Evolutionary conservation across 2,888 invertebrate species (phyloP), one percentile per base, ranked within the genome.

Genomic region (Drosophila histrio): DNA sequence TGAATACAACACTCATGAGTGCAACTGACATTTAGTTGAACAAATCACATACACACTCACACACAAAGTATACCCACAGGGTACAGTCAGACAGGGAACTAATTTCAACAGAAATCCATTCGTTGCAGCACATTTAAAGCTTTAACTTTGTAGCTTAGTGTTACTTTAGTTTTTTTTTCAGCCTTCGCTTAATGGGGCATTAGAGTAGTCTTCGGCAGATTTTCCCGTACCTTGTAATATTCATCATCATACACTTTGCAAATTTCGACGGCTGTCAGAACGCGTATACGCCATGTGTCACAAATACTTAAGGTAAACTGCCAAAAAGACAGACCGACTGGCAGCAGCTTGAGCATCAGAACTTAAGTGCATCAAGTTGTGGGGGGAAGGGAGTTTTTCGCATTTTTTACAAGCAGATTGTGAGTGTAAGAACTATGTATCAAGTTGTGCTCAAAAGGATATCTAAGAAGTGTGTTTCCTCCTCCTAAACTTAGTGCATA

Each of bases 281-380:
- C 65, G 60, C 46, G 65, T 65, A 52, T 70, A 66, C 79, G 79
- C 68, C 77, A 70, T 79, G 83, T 83, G 88, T 86, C 83, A 77
- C 83, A 82, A 74, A 54, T 66, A 72, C 70, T 77, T 77, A 61
- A 64, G 68, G 28, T 41, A 38, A 53, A 56, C 68, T 63, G 47
- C 22, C 7, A 3, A 19, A 13, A n/a, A 11, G 19, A 24, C 5
- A 15, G 24, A 17, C 22, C 11, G 30, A n/a, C 24, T 26, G 22
- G 8, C 41, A 41, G 6, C 21, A 38, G 15, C 17, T 3, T 5
- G 32, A 34, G 15, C 32, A 17, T 6, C 28, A 47, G 17, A n/a
- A 21, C 32, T 34, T 56, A 9, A 26, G 28, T 44, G 70, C 62
- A 62, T 36, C 28, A 34, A 38, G 52, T 30, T 47, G 36, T 44